Conservation (phyloP, 2,797 vertebrate species). For the Pantherophis alleghaniensis region DNA sequence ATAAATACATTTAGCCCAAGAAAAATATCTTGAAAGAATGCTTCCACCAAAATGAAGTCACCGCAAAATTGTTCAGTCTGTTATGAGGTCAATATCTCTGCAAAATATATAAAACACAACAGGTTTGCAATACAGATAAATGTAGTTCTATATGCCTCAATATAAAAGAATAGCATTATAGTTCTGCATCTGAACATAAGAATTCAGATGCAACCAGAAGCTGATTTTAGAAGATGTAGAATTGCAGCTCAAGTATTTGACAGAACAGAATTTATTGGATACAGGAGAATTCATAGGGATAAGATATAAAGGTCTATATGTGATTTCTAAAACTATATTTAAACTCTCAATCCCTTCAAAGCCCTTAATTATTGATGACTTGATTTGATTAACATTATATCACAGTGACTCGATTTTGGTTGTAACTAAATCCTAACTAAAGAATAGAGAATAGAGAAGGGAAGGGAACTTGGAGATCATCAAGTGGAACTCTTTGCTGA, state of each 20-base stretch:
- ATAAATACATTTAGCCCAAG: conserved; percentile 40
- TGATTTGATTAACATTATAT: not conserved
- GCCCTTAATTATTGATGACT: not conserved
- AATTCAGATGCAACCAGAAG: not conserved
- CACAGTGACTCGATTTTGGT: not conserved
- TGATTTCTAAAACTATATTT: not conserved
- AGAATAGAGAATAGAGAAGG: not conserved
- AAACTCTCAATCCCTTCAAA: conserved; percentile 33
- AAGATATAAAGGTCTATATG: not conserved
- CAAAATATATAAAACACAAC: conserved; percentile 1
- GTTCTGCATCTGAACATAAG: not conserved
- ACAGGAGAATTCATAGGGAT: not conserved
- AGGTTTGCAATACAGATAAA: conserved; percentile 31
- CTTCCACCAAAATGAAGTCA: conserved; percentile 37
- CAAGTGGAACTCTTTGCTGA: not conserved
- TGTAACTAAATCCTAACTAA: not conserved
- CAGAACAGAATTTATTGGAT: conserved; percentile 20
- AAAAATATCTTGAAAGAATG: conserved; percentile 19
- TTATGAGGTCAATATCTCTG: conserved; percentile 35
- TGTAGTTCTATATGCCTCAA: not conserved
- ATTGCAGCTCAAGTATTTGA: not conserved
- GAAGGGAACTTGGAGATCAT: not conserved
- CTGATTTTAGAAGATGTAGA: not conserved
- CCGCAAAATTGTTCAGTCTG: not conserved
- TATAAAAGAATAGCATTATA: not conserved